These are phyloP conservation scores for Vannuccia rotundouncinata DNA, from an alignment of 2,888 invertebrate genomes.

Conservation along the genomic window DNA sequence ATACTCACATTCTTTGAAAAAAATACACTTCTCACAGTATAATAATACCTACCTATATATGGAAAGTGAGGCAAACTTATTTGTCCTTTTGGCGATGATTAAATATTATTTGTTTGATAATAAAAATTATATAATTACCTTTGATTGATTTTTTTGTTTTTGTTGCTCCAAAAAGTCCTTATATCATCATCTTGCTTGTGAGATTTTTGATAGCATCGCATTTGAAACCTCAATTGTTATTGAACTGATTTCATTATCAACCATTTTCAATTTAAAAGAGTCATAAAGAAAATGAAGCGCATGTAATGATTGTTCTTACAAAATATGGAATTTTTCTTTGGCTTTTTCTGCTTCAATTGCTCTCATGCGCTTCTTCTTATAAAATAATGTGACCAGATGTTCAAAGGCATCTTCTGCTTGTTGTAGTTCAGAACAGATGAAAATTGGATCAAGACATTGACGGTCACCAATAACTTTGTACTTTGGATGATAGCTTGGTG, in stretches of 20 bases:
- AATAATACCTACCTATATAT: too few species aligned
- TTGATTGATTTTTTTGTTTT: not conserved
- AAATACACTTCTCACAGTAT: too few species aligned
- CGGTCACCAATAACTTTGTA: not conserved
- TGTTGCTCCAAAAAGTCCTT: constrained; percentile 20
- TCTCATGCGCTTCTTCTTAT: constrained; percentile 13
- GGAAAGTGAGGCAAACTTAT: too few species aligned
- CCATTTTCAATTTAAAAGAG: constrained; percentile 1
- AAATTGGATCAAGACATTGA: not conserved
- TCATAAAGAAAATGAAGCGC: constrained; percentile 9
- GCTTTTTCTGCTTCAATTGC: constrained; percentile 8
- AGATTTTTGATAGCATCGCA: not conserved
- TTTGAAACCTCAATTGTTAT: constrained; percentile 4
- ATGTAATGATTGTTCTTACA: constrained; percentile 4
- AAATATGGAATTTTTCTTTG: constrained; percentile 16
- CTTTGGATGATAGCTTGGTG: not conserved
- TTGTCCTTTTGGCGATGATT: too few species aligned
- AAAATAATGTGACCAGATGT: constrained; percentile 2
- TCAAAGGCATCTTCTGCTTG: constrained; percentile 12
- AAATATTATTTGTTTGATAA: not conserved
- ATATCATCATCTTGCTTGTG: not conserved
- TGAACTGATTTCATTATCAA: constrained; percentile 20
- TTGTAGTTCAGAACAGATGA: constrained; percentile 21
- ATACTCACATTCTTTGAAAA: too few species aligned
- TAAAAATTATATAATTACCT: too few species aligned